phyloP scores from a whole-genome alignment of 2,888 invertebrate species.

The Hanleya hanleyi region DNA sequence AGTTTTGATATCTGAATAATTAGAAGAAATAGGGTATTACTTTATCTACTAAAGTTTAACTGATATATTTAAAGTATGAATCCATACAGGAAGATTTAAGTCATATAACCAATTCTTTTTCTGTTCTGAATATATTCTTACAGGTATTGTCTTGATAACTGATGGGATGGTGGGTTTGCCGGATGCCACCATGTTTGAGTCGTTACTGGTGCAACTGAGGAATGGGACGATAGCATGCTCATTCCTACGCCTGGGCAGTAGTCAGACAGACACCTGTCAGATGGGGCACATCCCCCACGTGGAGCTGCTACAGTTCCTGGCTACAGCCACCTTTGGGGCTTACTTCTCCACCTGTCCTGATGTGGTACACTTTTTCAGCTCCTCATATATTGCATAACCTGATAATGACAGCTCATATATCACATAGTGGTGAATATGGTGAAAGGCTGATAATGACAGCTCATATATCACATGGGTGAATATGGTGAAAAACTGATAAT shows the following conservation, averaged over 20 bases:
- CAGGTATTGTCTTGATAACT: conserved; percentile 81
- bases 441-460: too few species aligned
- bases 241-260: conserved; percentile 81
- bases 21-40: too few species aligned
- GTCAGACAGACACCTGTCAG: conserved; percentile 80
- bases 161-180: conserved; percentile 84
- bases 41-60: not conserved
- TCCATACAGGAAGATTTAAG: too few species aligned
- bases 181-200: conserved; percentile 83
- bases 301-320: conserved; percentile 84
- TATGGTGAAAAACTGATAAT: too few species aligned
- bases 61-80: too few species aligned
- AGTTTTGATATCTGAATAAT: too few species aligned
- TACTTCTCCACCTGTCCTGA: conserved; percentile 79
- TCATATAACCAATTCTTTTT: not conserved
- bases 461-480: too few species aligned
- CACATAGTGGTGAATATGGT: too few species aligned
- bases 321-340: conserved; percentile 84
- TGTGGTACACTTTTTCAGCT: conserved; percentile 70
- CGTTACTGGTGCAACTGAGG: conserved; percentile 82
- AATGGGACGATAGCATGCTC: conserved; percentile 84
- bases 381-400: too few species aligned
- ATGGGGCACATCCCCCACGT: conserved; percentile 83
- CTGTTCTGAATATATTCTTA: not conserved
- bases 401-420: too few species aligned